Base-by-base conservation (phyloP, 2,888 invertebrate genomes). In the Dione vanillae region DNA sequence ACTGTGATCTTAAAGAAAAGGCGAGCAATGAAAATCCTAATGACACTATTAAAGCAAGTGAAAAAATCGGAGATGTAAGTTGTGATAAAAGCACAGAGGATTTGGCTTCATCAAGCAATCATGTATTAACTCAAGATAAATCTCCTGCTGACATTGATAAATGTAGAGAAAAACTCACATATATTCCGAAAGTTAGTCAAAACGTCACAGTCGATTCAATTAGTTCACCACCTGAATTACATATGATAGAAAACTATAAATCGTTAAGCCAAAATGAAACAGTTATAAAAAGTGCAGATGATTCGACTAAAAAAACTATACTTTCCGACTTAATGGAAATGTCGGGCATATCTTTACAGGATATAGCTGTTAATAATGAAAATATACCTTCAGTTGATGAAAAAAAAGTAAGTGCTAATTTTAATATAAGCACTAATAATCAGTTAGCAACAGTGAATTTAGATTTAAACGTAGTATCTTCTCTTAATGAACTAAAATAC, bases 311-410 rank as follows among this genome's bases (percentile, higher is more conserved):
- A 70, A 75, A 90, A 76, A 83, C 88, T 58, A 83, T 93, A 75
- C 73, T 93, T 41, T 92, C 91, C 0, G 92, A 92, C 79, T 83
- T 93, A 74, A 93, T 93, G 93, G 87, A 88, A 83, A 91, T 93
- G 90, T 92, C 92, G 11, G 93, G 93, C 11, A 93, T 93, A 78
- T 85, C 85, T 12, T 79, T 84, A 67, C 90, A 91, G 73, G 92
- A 92, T 67, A 70, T 52, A 56, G 11, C 37, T 37, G 45, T 68
- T n/a, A 66, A 56, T 54, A 52, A 11, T 37, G 67, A 54, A 65
- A 67, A 20, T 49, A 16, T 3, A 20, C 6, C 19, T 49, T 16
- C 16, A 16, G 16, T 16, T 16, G 16, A 16, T 37, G 11, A 11
- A 56, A 10, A 37, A 16, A 14, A 3, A 37, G 1, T n/a, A 16